Evolutionary conservation across 2,797 vertebrate genomes (phyloP), one percentile per base, ranked within the genome.

Genomic region (Austrolebias charrua): DNA sequence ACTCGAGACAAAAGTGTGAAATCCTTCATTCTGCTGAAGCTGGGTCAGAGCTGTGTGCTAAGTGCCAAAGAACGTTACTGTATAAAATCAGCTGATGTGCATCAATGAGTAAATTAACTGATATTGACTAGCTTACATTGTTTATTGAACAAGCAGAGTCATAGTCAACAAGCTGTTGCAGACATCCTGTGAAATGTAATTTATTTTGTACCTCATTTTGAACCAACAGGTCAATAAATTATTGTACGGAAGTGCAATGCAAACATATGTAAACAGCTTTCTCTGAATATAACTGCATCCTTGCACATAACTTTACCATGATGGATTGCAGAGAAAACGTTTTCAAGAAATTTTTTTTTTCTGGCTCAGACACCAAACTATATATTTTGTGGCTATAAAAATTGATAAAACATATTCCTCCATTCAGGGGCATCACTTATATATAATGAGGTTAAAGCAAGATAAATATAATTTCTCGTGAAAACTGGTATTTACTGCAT

Each of bases 1-100:
- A 5, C 57, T 64, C n/a, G 24, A 43, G 47, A 71, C 60, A 19
- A 73, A 67, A 59, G 64, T 64, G 4, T 57, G 53, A 31, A 33
- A 57, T 55, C 65, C 48, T 48, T 19, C 16, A 42, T 68, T 71
- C 31, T 71, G 28, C 13, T 63, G 60, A 54, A 47, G 54, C 51
- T 71, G 61, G 83, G 38, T 51, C 4, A 2, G 20, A 76, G 67
- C 75, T 78, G 76, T 79, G 80, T 81, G 81, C 24, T 68, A 12
- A 2, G 38, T 81, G 77, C 82, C 86, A 79, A 48, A 50, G 68
- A 70, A 66, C 3, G 19, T 6, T 28, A 46, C 55, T 33, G 42
- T 45, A 10, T 63, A 64, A 70, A 45, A 12, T 52, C 63, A 68
- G 64, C 86, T 87, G 71, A 40, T 40, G 38, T 12, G 38, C 38